phyloP scores from a whole-genome alignment of 2,113 vertebrate species.

The Saguinus imperator region DNA sequence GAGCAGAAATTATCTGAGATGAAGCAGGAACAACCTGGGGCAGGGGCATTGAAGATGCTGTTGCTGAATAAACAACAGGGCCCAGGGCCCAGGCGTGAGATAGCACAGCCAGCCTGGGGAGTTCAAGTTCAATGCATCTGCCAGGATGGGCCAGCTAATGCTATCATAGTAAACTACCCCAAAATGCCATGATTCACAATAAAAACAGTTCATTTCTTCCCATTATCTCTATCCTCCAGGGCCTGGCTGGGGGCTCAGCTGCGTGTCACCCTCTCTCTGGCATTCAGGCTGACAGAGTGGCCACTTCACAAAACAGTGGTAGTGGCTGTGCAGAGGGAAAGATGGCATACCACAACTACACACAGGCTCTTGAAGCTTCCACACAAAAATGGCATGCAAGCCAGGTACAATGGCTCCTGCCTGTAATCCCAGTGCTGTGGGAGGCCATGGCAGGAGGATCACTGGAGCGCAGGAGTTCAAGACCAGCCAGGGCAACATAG shows the following conservation, averaged over 20 bases:
- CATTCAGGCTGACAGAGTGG: not conserved
- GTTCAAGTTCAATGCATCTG: not conserved
- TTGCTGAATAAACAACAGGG: not conserved
- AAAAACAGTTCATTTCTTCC: not conserved
- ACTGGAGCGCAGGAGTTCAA: too few relatives aligned
- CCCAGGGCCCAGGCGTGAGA: not conserved
- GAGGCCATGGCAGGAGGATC: too few relatives aligned
- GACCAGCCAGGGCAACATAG: too few relatives aligned
- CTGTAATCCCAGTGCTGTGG: too few relatives aligned
- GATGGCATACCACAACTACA: rapidly evolving
- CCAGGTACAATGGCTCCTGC: rapidly evolving
- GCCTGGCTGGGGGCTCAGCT: not conserved
- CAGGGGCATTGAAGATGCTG: rapidly evolving
- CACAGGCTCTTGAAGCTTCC: not conserved
- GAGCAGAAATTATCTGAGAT: not conserved
- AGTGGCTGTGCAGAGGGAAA: not conserved
- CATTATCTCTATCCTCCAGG: not conserved
- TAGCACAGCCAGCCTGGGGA: rapidly evolving
- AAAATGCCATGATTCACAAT: not conserved
- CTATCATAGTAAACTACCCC: too few relatives aligned
- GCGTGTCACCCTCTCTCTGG: not conserved
- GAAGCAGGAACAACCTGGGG: not conserved
- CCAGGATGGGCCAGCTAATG: not conserved
- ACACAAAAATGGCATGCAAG: too few relatives aligned
- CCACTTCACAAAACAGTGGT: not conserved